Evolutionary conservation across 2,113 vertebrate species (phyloP).

Genomic region (Melanerpes formicivorus): DNA sequence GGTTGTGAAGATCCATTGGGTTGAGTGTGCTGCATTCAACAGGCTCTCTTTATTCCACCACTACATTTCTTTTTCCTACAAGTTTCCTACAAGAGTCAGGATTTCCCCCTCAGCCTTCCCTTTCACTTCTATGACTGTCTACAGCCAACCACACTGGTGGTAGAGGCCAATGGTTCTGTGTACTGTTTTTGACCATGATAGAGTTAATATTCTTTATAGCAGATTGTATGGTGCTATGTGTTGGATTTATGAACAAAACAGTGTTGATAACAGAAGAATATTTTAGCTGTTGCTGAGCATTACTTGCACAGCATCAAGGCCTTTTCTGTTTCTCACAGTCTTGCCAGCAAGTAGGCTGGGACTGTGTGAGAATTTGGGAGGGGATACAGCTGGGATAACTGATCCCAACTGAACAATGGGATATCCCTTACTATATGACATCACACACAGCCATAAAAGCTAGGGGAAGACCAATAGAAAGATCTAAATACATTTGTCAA

Average conservation of each 20-base stretch:
- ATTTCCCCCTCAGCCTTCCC: neutral
- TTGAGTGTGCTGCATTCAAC: neutral
- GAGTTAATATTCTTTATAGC: neutral
- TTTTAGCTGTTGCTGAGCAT: no score
- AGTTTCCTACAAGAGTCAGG: neutral
- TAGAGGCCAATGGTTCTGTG: neutral
- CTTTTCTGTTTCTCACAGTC: neutral
- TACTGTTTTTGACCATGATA: neutral
- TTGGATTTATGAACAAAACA: no score
- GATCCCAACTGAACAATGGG: no score
- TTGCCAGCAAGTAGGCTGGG: fast-evolving
- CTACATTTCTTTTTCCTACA: neutral
- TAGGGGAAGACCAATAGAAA: neutral
- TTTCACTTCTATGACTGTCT: neutral
- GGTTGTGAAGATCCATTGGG: neutral
- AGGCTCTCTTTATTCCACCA: neutral
- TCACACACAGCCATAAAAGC: neutral
- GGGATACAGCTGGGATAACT: neutral
- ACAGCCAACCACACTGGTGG: fast-evolving
- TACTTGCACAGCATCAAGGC: no score
- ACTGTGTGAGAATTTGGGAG: neutral
- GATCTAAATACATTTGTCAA: neutral
- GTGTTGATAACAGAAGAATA: no score
- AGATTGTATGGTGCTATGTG: no score
- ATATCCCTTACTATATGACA: no score